Evolutionary conservation across 1,140 invertebrate species (phyloP).

Genomic region (Brachionus plicatilis): DNA sequence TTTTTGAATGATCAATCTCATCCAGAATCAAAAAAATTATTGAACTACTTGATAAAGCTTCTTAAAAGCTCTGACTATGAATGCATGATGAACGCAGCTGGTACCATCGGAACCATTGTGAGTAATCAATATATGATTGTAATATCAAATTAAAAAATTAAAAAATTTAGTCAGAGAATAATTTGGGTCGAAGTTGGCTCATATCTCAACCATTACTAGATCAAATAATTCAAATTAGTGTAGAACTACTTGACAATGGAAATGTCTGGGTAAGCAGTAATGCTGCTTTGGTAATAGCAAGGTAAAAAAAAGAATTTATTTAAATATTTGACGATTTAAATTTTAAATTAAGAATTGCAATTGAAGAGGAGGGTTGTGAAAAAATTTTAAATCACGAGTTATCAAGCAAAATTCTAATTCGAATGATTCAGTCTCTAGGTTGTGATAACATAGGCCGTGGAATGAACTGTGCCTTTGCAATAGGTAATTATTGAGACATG

Average conservation of each 20-base stretch:
- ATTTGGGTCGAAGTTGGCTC: slow-evolving; percentile 51
- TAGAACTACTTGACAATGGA: slow-evolving; percentile 47
- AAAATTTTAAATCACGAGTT: slow-evolving; percentile 47
- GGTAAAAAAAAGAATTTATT: slow-evolving; percentile 42
- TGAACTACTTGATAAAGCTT: slow-evolving; percentile 50
- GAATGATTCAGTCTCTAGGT: slow-evolving; percentile 49
- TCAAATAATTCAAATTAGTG: slow-evolving; percentile 47
- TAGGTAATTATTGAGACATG: slow-evolving; percentile 43
- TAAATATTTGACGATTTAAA: too few relatives aligned
- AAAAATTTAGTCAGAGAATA: slow-evolving; percentile 49
- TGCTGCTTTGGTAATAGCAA: slow-evolving; percentile 53
- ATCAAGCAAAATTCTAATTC: slow-evolving; percentile 46
- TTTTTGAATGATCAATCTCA: slow-evolving; percentile 45
- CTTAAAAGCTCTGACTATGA: slow-evolving; percentile 53
- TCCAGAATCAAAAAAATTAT: slow-evolving; percentile 45
- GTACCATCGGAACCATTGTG: slow-evolving; percentile 55
- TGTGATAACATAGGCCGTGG: slow-evolving; percentile 54
- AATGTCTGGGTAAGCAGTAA: slow-evolving; percentile 56
- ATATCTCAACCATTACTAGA: slow-evolving; percentile 47
- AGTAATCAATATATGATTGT: neutral
- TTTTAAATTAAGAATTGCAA: slow-evolving; percentile 47
- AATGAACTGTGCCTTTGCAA: slow-evolving; percentile 56
- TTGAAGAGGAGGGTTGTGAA: slow-evolving; percentile 52
- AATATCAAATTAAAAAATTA: neutral
- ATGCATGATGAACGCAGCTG: slow-evolving; percentile 56